Base-by-base conservation (phyloP, 1,140 invertebrate species). In the Cydia splendana region DNA sequence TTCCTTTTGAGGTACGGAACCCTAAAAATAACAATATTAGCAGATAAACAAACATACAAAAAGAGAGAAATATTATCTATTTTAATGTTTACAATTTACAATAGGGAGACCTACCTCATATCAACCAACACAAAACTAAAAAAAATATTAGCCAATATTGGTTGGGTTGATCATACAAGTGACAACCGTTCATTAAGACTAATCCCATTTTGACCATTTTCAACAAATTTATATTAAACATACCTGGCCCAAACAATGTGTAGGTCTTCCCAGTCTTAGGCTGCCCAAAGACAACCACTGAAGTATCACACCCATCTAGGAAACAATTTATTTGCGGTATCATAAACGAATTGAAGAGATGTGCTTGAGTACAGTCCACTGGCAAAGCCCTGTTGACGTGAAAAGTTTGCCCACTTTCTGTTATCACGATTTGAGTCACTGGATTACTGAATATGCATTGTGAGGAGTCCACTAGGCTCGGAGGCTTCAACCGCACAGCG, bases 231-330 rank as follows among this genome's bases (percentile, higher is more conserved):
- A 7, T 12, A 2, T 51, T 65, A 48, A 75, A 77, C 65, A 81
- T 86, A 93, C 93, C 93, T 85, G 96, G 95, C 10, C 97, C 97
- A 85, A 96, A 95, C 76, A 97, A 94, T 1, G 96, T 96, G 82
- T 96, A 97, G 2, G 96, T 96, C 91, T 97, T 97, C 4, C 97
- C 97, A 81, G 95, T 96, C 28, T 95, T 95, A 20, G 95, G 94
- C 87, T 97, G 97, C 0, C 97, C 97, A 88, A 97, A 96, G 13
- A 96, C 95, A 38, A 97, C 94, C 62, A 97, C 94, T 20, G 97
- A 96, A 30, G 95, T 95, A 89, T 96, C 95, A 83, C 95, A 96
- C 4, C 96, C 95, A 87, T 96, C 95, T 48, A 96, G 85, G 77
- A 96, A 95, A 79, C 94, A 94, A 78, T 94, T 94, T 15, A 96